These are phyloP conservation scores for Antigone vipio DNA, from an alignment of 2,113 vertebrate genomes.

Conservation along the genomic window DNA sequence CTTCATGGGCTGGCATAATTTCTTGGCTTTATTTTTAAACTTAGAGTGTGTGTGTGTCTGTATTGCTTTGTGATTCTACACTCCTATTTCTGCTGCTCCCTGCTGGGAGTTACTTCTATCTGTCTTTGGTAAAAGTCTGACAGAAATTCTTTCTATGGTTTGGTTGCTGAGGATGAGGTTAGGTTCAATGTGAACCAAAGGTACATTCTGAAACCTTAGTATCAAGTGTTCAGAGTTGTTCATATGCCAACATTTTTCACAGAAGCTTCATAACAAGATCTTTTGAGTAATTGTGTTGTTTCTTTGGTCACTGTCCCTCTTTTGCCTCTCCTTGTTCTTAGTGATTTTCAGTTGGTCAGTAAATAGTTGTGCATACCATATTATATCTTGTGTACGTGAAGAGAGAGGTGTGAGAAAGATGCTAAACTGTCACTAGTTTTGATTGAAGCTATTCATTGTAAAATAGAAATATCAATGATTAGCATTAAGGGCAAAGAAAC, in stretches of 20 bases:
- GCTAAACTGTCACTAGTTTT: not conserved
- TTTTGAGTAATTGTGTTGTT: not conserved
- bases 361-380: not conserved
- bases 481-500: not conserved
- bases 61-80: not conserved
- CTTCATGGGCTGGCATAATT: not conserved
- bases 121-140: not conserved
- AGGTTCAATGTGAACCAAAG: not conserved
- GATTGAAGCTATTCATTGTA: not conserved
- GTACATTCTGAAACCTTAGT: not conserved
- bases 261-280: not conserved
- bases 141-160: not conserved
- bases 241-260: not conserved
- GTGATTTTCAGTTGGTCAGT: not conserved
- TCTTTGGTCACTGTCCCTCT: not conserved
- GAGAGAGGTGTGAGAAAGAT: not conserved
- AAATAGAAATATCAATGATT: not conserved
- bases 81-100: not conserved
- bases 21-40: not conserved
- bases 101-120: not conserved
- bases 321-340: not conserved
- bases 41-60: not conserved
- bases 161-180: not conserved
- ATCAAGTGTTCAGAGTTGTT: not conserved
- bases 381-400: not conserved